Conservation (phyloP, 1,140 invertebrate species). For the Coptotermes formosanus region DNA sequence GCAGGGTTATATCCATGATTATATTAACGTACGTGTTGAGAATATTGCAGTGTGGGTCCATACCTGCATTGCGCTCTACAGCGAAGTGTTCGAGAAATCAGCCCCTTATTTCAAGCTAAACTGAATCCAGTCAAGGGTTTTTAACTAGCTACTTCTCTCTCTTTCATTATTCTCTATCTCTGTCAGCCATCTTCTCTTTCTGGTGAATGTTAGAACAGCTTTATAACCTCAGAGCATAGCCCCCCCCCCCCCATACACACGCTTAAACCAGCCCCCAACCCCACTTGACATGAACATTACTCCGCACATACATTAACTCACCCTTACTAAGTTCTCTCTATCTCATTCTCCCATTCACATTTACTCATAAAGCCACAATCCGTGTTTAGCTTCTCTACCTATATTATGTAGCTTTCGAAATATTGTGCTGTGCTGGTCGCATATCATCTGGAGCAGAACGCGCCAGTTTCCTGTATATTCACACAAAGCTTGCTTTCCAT, state of each 20-base stretch:
- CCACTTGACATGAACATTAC: conserved; percentile 5
- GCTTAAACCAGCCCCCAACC: not conserved
- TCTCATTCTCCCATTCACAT: not conserved
- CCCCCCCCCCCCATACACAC: too few relatives aligned
- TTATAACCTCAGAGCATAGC: not conserved
- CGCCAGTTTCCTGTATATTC: not conserved
- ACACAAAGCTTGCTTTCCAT: not conserved
- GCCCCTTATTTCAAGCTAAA: too few relatives aligned
- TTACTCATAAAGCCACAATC: conserved; percentile 15
- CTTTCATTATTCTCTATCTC: too few relatives aligned
- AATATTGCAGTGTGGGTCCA: too few relatives aligned
- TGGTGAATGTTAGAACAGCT: not conserved
- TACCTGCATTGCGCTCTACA: too few relatives aligned
- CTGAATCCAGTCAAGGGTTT: too few relatives aligned
- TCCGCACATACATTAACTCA: conserved; percentile 4
- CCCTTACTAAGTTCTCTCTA: not conserved
- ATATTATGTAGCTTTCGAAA: conserved; percentile 9
- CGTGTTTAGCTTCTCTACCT: not conserved
- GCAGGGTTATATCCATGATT: too few relatives aligned
- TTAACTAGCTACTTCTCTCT: too few relatives aligned
- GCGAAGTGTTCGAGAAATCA: too few relatives aligned
- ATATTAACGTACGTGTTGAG: too few relatives aligned
- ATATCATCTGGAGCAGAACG: conserved; percentile 3
- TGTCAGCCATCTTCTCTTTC: not conserved
- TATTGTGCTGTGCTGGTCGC: conserved; percentile 6